Percentiles rank a stretch among this genome's conserved stretches.
These are phyloP conservation scores for Pomatostomus ruficeps DNA, from an alignment of 2,113 vertebrate genomes.

Conservation along the genomic window DNA sequence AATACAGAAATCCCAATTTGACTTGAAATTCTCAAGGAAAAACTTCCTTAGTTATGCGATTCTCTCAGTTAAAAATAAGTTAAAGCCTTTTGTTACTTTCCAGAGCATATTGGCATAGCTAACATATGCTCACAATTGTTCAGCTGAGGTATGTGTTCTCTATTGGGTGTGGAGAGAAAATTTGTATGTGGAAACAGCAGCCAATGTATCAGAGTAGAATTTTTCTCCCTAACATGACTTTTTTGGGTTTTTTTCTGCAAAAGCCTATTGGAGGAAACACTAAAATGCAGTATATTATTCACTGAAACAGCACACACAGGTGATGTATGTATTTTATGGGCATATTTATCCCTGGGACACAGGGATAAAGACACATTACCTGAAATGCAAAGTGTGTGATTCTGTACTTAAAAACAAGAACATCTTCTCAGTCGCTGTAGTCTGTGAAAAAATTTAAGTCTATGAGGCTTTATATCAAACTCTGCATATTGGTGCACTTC, in stretches of 20 bases:
- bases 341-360: background rate
- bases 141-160: conserved; percentile 29
- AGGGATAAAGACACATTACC: background rate
- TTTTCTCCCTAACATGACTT: background rate
- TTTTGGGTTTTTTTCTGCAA: background rate
- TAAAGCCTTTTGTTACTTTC: conserved; percentile 44
- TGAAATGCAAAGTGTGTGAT: background rate
- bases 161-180: conserved; percentile 26
- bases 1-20: conserved; percentile 19
- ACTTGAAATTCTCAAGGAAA: conserved; percentile 24
- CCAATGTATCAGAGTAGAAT: background rate
- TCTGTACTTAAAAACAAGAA: background rate
- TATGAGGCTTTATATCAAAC: background rate
- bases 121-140: conserved; percentile 35
- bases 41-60: background rate
- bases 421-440: background rate
- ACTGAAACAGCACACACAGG: background rate
- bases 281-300: background rate
- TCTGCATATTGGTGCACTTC: background rate
- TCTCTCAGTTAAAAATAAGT: conserved; percentile 37
- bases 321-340: background rate
- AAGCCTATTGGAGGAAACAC: background rate
- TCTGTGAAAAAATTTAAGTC: background rate
- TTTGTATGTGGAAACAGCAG: background rate
- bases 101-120: conserved; percentile 42